Base-by-base conservation (phyloP, 2,888 invertebrate genomes). In the Euplexia lucipara region DNA sequence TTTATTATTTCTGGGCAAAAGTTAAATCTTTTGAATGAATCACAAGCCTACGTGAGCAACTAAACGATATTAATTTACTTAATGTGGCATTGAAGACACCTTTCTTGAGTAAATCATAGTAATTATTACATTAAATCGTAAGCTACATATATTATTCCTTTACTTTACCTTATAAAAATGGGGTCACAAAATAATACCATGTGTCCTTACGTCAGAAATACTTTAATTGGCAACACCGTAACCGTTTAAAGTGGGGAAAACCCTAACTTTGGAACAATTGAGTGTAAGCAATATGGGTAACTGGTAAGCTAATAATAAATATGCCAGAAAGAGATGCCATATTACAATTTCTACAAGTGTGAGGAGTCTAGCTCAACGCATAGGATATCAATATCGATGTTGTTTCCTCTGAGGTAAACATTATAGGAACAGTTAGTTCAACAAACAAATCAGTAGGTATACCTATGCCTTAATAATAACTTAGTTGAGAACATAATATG, bases 351-450 rank as follows among this genome's bases (percentile, higher is more conserved):
- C 16, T n/a, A 14, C 37, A 20, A 32, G 70, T 32, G 22, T 22
- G 14, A 69, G 9, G 18, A 70, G 49, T 41, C 14, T 20, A 47
- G 12, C 18, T 0, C 3, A 6, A 32, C 14, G 7, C 6, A 7
- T 39, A 8, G 14, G 47, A 16, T 58, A 49, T 69, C 16, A 32
- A 66, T 48, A 9, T 16, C 45, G 14, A 48, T 18, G 18, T 48
- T 60, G 44, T 34, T 26, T 3, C 1, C 18, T 30, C 44, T 49
- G 18, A 49, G 44, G 70, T 59, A 67, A 70, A 69, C 32, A 37
- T 2, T 32, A 26, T 39, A 30, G n/a, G 8, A 44, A 30, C 58
- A 41, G 58, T 30, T 64, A 35, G 9, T 39, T 34, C 8, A 12
- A 39, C 12, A 52, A 44, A 37, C 44, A 52, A 37, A 3, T 51